Conservation (phyloP, 1,140 invertebrate genomes). For the Hyles vespertilio region DNA sequence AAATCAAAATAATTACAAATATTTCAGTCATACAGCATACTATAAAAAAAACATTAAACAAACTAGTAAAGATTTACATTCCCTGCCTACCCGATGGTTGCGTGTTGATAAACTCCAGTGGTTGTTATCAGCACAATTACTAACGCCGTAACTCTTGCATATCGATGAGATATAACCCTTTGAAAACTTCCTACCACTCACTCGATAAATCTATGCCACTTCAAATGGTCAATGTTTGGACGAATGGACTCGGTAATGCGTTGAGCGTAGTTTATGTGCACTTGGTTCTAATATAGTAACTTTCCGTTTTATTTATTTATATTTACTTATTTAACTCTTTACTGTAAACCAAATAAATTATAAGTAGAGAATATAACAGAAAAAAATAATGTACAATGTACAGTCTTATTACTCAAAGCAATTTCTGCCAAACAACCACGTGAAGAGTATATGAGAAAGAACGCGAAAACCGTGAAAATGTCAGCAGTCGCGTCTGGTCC, state of each 20-base stretch:
- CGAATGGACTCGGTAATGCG: not conserved
- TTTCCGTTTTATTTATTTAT: not conserved
- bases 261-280: not conserved
- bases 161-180: conserved; percentile 5
- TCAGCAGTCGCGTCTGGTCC: too few relatives aligned
- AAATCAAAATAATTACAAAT: too few relatives aligned
- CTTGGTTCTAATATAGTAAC: not conserved
- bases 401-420: too few relatives aligned
- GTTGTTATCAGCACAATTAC: conserved; percentile 6
- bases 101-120: conserved; percentile 2
- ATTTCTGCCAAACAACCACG: too few relatives aligned
- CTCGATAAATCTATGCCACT: conserved; percentile 5
- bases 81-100: not conserved
- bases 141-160: conserved; percentile 6
- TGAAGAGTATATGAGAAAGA: too few relatives aligned
- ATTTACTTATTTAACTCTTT: not conserved
- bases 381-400: too few relatives aligned
- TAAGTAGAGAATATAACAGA: too few relatives aligned
- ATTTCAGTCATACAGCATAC: too few relatives aligned
- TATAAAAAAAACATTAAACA: not conserved
- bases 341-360: not conserved
- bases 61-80: not conserved
- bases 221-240: not conserved
- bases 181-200: conserved; percentile 5
- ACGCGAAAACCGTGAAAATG: too few relatives aligned